Evolutionary conservation across 2,888 invertebrate species (phyloP).

Genomic region (Apotomis capreana): DNA sequence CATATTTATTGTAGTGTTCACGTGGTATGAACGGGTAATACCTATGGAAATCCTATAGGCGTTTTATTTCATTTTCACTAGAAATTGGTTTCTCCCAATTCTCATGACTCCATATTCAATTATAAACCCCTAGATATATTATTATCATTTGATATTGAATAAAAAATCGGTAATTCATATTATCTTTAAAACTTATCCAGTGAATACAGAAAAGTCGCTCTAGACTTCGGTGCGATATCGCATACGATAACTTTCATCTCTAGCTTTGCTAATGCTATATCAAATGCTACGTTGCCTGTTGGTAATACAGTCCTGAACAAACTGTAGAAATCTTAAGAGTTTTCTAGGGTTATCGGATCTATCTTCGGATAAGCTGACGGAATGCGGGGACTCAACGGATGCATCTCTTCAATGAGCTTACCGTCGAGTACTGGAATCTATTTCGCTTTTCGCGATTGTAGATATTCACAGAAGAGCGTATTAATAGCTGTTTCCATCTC

Average conservation of each 20-base stretch:
- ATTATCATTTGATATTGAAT: not conserved
- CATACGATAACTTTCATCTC: constrained; percentile 12
- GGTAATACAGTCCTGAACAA: constrained; percentile 7
- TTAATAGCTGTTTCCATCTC: no score
- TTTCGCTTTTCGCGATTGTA: constrained; percentile 7
- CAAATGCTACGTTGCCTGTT: constrained; percentile 7
- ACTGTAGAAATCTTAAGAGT: constrained; percentile 15
- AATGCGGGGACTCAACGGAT: constrained; percentile 20
- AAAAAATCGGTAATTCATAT: not conserved
- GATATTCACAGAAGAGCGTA: not conserved
- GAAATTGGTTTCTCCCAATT: no score
- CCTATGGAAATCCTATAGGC: no score
- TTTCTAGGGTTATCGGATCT: constrained; percentile 29
- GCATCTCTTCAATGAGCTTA: constrained; percentile 37
- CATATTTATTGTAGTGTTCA: no score
- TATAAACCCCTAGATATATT: no score
- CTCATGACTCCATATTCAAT: no score
- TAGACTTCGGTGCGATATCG: constrained; percentile 3
- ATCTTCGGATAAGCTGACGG: constrained; percentile 31
- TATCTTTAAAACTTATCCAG: not conserved
- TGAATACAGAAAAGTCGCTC: constrained; percentile 5
- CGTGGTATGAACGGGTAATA: no score
- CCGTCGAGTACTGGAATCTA: constrained; percentile 19
- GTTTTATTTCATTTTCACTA: no score
- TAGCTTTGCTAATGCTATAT: not conserved